These are phyloP conservation scores for Eumeta japonica DNA, from an alignment of 1,140 invertebrate species.

Conservation along the genomic window DNA sequence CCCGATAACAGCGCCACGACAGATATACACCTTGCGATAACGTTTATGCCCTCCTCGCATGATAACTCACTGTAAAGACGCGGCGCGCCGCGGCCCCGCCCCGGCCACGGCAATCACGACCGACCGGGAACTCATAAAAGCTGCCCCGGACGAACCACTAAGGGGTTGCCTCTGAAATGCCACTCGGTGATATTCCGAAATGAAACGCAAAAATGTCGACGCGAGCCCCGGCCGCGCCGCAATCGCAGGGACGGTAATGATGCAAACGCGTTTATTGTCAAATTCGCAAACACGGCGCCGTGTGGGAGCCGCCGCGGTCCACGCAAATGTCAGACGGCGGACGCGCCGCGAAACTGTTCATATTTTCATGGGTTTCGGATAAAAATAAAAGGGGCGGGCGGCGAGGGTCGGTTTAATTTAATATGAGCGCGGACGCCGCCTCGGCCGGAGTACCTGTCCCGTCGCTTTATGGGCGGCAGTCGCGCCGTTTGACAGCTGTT, in stretches of 20 bases:
- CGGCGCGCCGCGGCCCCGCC: slow-evolving; percentile 21
- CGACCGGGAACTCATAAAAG: slow-evolving; percentile 25
- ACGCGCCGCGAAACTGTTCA: slow-evolving; percentile 26
- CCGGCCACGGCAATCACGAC: slow-evolving; percentile 27
- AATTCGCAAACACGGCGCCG: slow-evolving; percentile 52
- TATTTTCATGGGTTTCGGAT: slow-evolving; percentile 55
- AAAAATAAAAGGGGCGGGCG: slow-evolving; percentile 49
- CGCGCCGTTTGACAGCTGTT: slow-evolving; percentile 45
- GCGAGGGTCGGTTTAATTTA: slow-evolving; percentile 49
- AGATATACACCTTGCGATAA: slow-evolving; percentile 24
- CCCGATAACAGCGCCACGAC: slow-evolving; percentile 17
- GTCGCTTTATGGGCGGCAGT: slow-evolving; percentile 41
- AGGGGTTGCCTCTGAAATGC: slow-evolving; percentile 37
- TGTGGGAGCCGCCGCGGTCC: slow-evolving; percentile 32
- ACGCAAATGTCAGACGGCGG: slow-evolving; percentile 35
- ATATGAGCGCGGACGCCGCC: slow-evolving; percentile 42
- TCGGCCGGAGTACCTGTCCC: slow-evolving; percentile 33
- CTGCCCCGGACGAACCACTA: slow-evolving; percentile 30
- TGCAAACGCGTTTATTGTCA: slow-evolving; percentile 50
- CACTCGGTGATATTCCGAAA: no score
- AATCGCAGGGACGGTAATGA: no score
- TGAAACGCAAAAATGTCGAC: slow-evolving; percentile 26
- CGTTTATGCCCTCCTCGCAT: slow-evolving; percentile 38
- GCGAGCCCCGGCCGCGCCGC: no score
- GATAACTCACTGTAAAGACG: slow-evolving; percentile 32